These are phyloP conservation scores for Chrysogorgia sp. DNA, from an alignment of 92 coral and sea anemone genomes.

Conservation along the genomic window DNA sequence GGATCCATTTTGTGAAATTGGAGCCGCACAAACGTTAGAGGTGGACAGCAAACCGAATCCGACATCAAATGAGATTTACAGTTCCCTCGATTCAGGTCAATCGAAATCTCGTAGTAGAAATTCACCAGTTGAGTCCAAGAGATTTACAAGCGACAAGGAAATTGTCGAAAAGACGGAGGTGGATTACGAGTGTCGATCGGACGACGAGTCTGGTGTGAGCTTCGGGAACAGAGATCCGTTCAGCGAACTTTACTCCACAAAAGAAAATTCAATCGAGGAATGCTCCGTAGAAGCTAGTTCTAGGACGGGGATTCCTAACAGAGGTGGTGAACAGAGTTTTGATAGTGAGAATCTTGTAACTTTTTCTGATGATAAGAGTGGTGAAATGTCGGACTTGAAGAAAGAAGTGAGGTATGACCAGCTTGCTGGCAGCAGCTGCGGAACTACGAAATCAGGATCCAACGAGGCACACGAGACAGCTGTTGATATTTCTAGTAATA, in stretches of 20 bases:
- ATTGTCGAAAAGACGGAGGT: not conserved
- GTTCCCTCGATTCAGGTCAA: not conserved
- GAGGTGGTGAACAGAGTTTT: not conserved
- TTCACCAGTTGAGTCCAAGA: not conserved
- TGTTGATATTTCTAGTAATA: not conserved
- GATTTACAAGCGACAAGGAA: not conserved
- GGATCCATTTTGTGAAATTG: conserved; percentile 49
- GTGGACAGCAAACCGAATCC: not conserved
- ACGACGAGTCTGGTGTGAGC: not conserved
- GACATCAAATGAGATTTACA: not conserved
- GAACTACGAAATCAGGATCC: not conserved
- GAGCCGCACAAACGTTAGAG: not conserved
- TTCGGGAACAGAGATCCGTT: conserved; percentile 26
- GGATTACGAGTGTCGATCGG: not conserved
- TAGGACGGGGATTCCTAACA: no score
- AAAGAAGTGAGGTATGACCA: not conserved
- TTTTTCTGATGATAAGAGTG: not conserved
- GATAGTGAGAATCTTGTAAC: not conserved
- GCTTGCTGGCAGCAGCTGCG: not conserved
- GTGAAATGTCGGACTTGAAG: not conserved
- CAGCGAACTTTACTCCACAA: not conserved
- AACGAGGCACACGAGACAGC: not conserved
- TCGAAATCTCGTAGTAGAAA: not conserved
- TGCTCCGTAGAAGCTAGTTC: not conserved
- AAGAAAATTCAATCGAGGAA: not conserved